Conservation (phyloP, 2,113 vertebrate genomes). For the Recurvirostra avosetta region DNA sequence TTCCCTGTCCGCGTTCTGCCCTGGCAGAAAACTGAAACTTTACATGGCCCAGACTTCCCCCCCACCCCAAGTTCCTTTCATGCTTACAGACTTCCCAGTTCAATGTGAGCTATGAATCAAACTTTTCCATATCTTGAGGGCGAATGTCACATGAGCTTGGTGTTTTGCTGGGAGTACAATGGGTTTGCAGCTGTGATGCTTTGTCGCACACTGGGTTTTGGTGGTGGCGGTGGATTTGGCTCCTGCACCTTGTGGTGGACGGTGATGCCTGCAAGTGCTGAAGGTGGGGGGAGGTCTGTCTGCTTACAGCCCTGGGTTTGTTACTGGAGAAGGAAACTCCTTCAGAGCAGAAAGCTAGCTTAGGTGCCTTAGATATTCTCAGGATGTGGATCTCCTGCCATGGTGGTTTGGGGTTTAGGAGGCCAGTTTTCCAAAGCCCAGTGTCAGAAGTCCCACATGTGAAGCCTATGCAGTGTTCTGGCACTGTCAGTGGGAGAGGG, state of each 20-base stretch:
- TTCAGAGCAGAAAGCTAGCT: not conserved
- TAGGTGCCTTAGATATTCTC: not conserved
- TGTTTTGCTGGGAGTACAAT: not conserved
- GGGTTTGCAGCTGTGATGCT: not conserved
- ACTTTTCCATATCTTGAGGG: not conserved
- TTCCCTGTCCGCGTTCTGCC: not conserved
- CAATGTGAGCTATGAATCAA: not conserved
- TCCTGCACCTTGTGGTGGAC: not conserved
- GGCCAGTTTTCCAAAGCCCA: not conserved
- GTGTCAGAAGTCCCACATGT: fast-evolving
- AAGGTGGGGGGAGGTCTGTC: not conserved
- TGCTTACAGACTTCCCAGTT: not conserved
- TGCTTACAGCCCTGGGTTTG: not conserved
- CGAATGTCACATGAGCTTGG: not conserved
- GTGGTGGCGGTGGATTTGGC: not conserved
- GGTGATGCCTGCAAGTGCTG: not conserved
- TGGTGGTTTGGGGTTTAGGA: not conserved
- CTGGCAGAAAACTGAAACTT: not conserved
- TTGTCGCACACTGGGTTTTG: not conserved
- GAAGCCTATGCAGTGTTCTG: not conserved
- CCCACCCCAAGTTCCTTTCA: not conserved
- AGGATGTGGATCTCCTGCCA: not conserved
- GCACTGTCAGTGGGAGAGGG: not conserved
- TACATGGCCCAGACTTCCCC: not conserved
- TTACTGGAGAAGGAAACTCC: not conserved